Base-by-base conservation (phyloP, 2,113 vertebrate genomes). In the Pollachius pollachius region DNA sequence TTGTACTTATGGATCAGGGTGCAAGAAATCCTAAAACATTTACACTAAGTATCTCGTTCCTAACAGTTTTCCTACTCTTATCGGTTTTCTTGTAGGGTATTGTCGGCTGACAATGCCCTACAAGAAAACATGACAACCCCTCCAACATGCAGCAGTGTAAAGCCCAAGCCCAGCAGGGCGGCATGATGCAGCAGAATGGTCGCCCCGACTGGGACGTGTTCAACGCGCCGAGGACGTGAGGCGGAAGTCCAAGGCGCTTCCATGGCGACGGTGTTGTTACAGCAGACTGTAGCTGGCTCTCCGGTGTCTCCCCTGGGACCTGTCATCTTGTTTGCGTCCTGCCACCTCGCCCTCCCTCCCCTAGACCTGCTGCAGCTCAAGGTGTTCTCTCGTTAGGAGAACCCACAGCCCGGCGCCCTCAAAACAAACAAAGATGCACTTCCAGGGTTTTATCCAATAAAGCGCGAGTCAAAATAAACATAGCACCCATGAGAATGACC, bases 1-100 rank as follows among this genome's bases (percentile, higher is more conserved):
- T 78, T 87, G 81, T 74, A 71, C 83, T 87, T 91, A 88, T 89
- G 86, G 87, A 92, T 90, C 77, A 71, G 54, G 67, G 66, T 87
- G 77, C 83, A 89, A 77, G 76, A 87, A 89, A 90, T 89, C 82
- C 81, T 87, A 78, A 79, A 72, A 88, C 79, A 17, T 57, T 9
- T 13, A 16, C 4, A 16, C 15, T n/a, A 57, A 57, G 7, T 5
- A n/a, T 57, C n/a, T 9, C 3, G 54, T 48, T 48, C 11, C 41
- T 48, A 13, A 48, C 41, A 34, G 41, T 48, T 12, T 12, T 48
- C 8, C 41, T 34, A 34, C 4, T 34, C 30, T 34, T 34, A 34
- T 34, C 4, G 30, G 30, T 34, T 23, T 23, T 23, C 23, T 23
- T 23, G 23, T 2, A 23, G 1, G 23, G 21, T 23, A 23, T 23